A percentile compares a stretch with the other conserved stretches of the same genome.
These are phyloP conservation scores for Cyprinodon brontotheroides DNA, from an alignment of 2,113 vertebrate species.

Conservation along the genomic window DNA sequence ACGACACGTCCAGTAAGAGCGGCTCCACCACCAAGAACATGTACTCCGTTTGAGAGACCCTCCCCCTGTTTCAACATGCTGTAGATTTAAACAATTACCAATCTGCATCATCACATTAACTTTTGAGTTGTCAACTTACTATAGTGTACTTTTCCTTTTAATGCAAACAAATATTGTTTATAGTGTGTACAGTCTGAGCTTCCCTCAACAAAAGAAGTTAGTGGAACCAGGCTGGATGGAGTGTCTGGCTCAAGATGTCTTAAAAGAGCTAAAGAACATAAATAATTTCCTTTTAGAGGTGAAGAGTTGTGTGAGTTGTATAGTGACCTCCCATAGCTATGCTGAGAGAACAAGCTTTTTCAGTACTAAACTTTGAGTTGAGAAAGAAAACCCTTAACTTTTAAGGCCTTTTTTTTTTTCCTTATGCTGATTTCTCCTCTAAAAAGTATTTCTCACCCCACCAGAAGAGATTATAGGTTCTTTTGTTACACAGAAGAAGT, in stretches of 20 bases:
- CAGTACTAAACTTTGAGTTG: slow-evolving; percentile 50
- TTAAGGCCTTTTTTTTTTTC: slow-evolving; percentile 55
- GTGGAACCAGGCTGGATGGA: slow-evolving; percentile 1
- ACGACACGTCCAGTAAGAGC: slow-evolving; percentile 87
- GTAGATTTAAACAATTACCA: slow-evolving; percentile 82
- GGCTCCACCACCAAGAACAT: slow-evolving; percentile 87
- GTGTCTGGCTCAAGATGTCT: slow-evolving; percentile 34
- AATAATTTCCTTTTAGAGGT: slow-evolving; percentile 61
- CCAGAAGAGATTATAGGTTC: slow-evolving; percentile 32
- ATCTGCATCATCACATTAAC: slow-evolving; percentile 74
- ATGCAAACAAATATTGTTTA: slow-evolving; percentile 65
- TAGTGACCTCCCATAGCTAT: slow-evolving; percentile 49
- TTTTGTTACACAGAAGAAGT: slow-evolving; percentile 47
- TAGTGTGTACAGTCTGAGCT: slow-evolving; percentile 45
- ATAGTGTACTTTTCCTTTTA: slow-evolving; percentile 79
- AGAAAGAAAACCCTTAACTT: slow-evolving; percentile 28
- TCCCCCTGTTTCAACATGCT: slow-evolving; percentile 61
- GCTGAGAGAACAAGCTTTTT: slow-evolving; percentile 53
- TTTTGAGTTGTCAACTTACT: slow-evolving; percentile 78
- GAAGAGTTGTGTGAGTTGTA: slow-evolving; percentile 60
- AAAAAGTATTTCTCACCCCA: slow-evolving; percentile 46
- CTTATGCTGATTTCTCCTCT: slow-evolving; percentile 55
- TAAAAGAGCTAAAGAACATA: slow-evolving; percentile 55
- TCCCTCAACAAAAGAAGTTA: slow-evolving; percentile 14
- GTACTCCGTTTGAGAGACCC: slow-evolving; percentile 80